phyloP scores from a whole-genome alignment of 1,140 invertebrate genomes.

The Listronotus oregonensis region DNA sequence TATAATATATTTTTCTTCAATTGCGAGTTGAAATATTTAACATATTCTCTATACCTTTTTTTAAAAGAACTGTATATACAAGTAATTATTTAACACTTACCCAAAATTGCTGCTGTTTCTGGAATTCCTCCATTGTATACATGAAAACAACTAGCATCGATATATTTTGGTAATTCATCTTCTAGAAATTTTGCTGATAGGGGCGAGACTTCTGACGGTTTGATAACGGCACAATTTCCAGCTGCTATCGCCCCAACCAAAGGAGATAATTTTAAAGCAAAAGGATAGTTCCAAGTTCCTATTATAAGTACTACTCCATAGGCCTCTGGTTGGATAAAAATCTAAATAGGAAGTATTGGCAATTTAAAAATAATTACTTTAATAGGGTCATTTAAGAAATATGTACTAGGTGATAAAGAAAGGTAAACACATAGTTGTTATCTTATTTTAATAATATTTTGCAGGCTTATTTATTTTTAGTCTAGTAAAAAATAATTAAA shows the following conservation, averaged over 20 bases:
- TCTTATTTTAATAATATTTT: too few species aligned
- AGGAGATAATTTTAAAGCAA: slow-evolving; percentile 77
- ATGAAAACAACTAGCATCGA: slow-evolving; percentile 77
- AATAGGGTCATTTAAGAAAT: too few species aligned
- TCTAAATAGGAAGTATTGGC: slow-evolving; percentile 55
- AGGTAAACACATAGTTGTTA: too few species aligned
- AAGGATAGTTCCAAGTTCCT: slow-evolving; percentile 96
- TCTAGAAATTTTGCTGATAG: slow-evolving; percentile 74
- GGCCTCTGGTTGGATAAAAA: slow-evolving; percentile 68
- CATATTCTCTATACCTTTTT: too few species aligned
- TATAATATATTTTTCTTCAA: too few species aligned
- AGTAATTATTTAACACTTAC: slow-evolving; percentile 67
- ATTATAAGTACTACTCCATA: slow-evolving; percentile 89
- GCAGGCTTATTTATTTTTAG: too few species aligned
- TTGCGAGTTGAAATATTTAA: too few species aligned
- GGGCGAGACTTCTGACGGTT: slow-evolving; percentile 93
- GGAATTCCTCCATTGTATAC: slow-evolving; percentile 76
- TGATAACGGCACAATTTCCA: slow-evolving; percentile 92
- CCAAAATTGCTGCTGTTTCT: slow-evolving; percentile 65
- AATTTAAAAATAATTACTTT: too few species aligned
- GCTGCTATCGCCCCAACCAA: slow-evolving; percentile 82
- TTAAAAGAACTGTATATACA: too few species aligned
- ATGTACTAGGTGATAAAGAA: too few species aligned
- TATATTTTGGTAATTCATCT: slow-evolving; percentile 83
- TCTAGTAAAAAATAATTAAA: too few species aligned